phyloP scores from a whole-genome alignment of 2,113 vertebrate species.

The Phyllostomus discolor region DNA sequence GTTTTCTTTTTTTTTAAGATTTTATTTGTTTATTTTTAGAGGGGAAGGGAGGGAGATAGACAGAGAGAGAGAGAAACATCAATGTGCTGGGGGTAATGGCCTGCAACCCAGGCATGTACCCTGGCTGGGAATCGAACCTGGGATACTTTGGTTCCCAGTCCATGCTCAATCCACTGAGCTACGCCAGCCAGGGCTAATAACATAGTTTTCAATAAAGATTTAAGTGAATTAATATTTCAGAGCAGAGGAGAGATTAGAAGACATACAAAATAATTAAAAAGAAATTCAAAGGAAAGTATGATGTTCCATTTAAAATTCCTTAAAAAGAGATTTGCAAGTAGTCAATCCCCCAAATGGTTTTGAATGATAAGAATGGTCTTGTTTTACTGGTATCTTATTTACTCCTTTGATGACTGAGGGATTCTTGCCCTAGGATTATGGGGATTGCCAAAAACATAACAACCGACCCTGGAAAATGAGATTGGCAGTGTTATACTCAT shows the following conservation, averaged over 20 bases:
- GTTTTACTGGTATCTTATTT: background rate
- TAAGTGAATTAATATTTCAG: background rate
- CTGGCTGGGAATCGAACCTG: too few species aligned
- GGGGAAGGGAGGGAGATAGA: too few species aligned
- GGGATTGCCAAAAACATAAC: background rate
- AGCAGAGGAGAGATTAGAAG: background rate
- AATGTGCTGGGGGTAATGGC: too few species aligned
- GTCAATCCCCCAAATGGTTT: background rate
- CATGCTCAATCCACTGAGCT: too few species aligned
- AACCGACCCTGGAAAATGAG: background rate
- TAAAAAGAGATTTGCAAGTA: background rate
- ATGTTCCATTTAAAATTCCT: background rate
- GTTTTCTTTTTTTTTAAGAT: too few species aligned
- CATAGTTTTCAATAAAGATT: background rate
- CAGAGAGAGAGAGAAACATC: too few species aligned
- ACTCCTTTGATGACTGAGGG: background rate
- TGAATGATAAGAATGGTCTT: background rate
- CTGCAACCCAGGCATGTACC: too few species aligned
- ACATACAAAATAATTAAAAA: background rate
- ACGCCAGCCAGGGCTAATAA: too few species aligned
- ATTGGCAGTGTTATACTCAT: background rate
- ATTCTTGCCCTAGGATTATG: background rate
- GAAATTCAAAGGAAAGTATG: background rate
- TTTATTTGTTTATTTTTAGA: too few species aligned
- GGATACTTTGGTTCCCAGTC: too few species aligned